Conservation (phyloP, 2,113 vertebrate genomes). For the Dolichallabes microphthalmus region DNA sequence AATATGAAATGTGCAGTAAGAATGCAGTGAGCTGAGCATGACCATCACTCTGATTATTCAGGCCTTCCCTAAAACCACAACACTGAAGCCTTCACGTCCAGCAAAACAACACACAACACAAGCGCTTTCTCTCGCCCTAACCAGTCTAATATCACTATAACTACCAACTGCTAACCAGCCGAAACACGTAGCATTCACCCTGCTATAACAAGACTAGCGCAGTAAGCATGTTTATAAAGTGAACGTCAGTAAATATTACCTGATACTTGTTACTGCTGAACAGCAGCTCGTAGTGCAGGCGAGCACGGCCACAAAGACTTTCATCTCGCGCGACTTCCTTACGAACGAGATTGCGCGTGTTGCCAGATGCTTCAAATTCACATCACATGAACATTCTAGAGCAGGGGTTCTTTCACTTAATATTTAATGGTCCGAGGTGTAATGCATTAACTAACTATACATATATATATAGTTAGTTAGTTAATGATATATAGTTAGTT, state of each 20-base stretch:
- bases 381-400: neutral
- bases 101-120: conserved; percentile 4
- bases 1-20: neutral
- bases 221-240: neutral
- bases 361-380: conserved; percentile 5
- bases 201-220: neutral
- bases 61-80: conserved; percentile 49
- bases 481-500: no score
- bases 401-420: no score
- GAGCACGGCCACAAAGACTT: conserved; percentile 42
- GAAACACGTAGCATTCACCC: neutral
- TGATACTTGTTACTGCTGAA: conserved; percentile 30
- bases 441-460: no score
- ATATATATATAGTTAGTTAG: no score
- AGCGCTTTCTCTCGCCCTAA: neutral
- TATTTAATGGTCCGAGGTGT: no score
- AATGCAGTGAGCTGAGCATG: conserved; percentile 11
- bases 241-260: conserved; percentile 11
- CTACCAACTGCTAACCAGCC: no score
- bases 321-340: conserved; percentile 37
- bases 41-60: conserved; percentile 37
- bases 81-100: conserved; percentile 45
- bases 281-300: conserved; percentile 37
- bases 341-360: conserved; percentile 36
- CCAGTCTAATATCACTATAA: neutral